Percentiles rank a stretch among this genome's conserved stretches.
phyloP scores from a whole-genome alignment of 2,888 invertebrate genomes.

The Rhogogaster chlorosoma region DNA sequence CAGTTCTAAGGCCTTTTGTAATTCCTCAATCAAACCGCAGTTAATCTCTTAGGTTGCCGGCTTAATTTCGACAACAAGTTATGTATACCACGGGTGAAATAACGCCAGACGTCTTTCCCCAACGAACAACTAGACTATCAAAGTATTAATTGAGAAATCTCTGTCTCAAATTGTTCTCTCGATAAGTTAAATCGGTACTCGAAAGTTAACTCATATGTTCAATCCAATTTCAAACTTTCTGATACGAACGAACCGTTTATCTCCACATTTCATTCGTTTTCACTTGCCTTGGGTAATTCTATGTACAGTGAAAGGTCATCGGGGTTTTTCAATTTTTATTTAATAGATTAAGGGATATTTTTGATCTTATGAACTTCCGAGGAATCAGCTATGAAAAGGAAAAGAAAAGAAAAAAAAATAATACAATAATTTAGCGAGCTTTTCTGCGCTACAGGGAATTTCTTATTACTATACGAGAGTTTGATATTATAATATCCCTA shows the following conservation, averaged over 20 bases:
- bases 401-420: no score
- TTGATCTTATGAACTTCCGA: neutral
- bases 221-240: neutral
- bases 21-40: constrained; percentile 38
- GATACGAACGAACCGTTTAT: neutral
- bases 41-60: neutral
- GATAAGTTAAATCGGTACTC: neutral
- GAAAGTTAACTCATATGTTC: neutral
- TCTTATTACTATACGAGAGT: neutral
- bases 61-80: neutral
- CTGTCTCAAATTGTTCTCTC: neutral
- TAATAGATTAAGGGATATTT: neutral
- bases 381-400: no score
- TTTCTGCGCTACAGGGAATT: neutral
- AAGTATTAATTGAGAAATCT: neutral
- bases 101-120: neutral
- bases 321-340: neutral
- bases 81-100: neutral
- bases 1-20: neutral
- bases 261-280: neutral
- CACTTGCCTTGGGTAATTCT: neutral
- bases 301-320: neutral
- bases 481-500: neutral
- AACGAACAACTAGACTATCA: neutral
- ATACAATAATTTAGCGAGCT: no score